Evolutionary conservation across 2,888 invertebrate genomes (phyloP), one percentile per base, ranked within the genome.

Genomic region (Scaptomyza tumidula): DNA sequence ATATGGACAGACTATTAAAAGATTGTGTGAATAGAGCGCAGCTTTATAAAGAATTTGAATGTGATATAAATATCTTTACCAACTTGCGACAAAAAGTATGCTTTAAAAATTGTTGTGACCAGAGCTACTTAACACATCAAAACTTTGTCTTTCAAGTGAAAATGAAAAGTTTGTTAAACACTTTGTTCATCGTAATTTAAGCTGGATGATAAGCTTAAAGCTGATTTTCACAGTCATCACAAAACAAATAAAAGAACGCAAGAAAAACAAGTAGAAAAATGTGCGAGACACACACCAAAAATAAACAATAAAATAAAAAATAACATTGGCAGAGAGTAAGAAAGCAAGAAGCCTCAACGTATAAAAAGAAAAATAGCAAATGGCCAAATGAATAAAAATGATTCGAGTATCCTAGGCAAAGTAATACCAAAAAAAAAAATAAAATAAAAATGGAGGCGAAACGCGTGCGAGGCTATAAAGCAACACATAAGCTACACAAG

Each of bases 361-460:
- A 43, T 16, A 33, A 31, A 33, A 16, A 29, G 13, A 52, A 14
- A 6, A 37, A 39, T 9, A 41, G 61, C 73, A 62, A 74, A 78
- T 73, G 74, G 55, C 37, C 49, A 76, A 76, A 76, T 75, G 76
- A 78, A 78, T 78, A 78, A 74, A 75, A 75, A 75, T 75, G 79
- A 78, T 75, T 75, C 74, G 54, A 78, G 74, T 33, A 64, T n/a
- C 53, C 58, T 35, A 58, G 61, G 55, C 43, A 46, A 43, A 59
- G 56, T 41, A 19, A 72, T 53, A 56, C 29, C 29, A 19, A 55
- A 59, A 31, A 31, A 6, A 31, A 6, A 27, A 4, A 59, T 7
- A 31, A 6, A 31, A 6, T 2, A 4, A 27, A 27, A 43, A 39
- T 43, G 54, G 60, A 64, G 59, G 37, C 37, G 60, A 74, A 27